A percentile compares a stretch with the other conserved stretches of the same genome.
phyloP scores from a whole-genome alignment of 2,113 vertebrate genomes.

The Sceloporus tristichus region DNA sequence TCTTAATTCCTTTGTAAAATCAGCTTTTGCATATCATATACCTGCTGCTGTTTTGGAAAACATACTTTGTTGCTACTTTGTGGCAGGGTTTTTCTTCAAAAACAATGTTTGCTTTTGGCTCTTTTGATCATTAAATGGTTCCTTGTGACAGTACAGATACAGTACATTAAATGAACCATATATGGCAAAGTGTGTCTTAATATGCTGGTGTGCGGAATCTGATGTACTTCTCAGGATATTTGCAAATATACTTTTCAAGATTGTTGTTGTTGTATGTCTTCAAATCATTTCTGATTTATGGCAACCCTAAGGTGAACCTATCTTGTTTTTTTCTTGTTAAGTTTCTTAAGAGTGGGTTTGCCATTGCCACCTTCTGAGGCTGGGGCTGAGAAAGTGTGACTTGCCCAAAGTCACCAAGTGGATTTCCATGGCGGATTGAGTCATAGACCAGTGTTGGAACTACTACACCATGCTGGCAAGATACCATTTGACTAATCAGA shows the following conservation, averaged over 20 bases:
- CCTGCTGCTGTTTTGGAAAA: conserved; percentile 51
- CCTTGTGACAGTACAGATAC: conserved; percentile 50
- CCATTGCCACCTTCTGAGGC: no score
- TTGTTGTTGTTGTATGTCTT: no score
- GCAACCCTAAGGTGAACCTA: no score
- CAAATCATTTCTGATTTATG: no score
- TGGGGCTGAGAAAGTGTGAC: no score
- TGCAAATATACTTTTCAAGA: conserved; percentile 37
- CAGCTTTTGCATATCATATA: conserved; percentile 49
- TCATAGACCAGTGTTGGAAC: no score
- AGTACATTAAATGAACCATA: conserved; percentile 5
- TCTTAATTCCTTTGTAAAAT: conserved; percentile 5
- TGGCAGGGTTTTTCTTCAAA: conserved; percentile 60
- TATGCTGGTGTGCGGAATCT: conserved; percentile 12
- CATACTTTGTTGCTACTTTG: conserved; percentile 32
- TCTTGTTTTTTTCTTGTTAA: no score
- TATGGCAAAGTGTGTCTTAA: conserved; percentile 36
- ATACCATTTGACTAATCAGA: conserved; percentile 35
- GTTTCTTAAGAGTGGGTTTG: no score
- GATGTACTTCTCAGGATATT: background rate
- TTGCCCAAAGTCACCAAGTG: no score
- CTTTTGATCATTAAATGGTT: conserved; percentile 60
- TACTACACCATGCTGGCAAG: background rate
- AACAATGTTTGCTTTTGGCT: conserved; percentile 50
- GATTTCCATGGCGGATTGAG: no score